Conservation (phyloP, 1,140 invertebrate genomes). For the Neotoxoptera formosana region DNA sequence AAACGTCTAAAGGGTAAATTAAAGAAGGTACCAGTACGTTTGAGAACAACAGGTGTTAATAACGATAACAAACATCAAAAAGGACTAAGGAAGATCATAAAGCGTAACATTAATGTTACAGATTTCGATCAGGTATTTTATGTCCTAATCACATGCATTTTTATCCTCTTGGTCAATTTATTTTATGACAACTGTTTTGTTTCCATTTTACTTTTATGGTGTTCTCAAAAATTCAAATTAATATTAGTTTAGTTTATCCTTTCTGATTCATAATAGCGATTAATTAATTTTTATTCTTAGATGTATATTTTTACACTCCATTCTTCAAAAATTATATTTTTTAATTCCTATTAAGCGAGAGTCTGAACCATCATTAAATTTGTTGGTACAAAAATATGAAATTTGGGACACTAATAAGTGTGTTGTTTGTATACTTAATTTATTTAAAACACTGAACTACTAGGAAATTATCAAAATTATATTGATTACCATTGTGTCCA, state of each 20-base stretch:
- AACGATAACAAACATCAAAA: slow-evolving; percentile 40
- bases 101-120: slow-evolving; percentile 54
- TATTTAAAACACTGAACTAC: not conserved
- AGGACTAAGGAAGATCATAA: slow-evolving; percentile 52
- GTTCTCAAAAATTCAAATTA: not conserved
- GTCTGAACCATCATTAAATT: not conserved
- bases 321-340: not conserved
- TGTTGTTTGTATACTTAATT: not conserved
- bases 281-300: not conserved
- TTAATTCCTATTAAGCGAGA: not conserved
- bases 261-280: not conserved
- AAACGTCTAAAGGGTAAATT: slow-evolving; percentile 43
- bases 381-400: not conserved
- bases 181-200: not conserved
- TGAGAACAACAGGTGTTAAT: not conserved
- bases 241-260: not conserved
- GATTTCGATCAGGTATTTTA: slow-evolving; percentile 56
- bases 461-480: not conserved
- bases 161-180: slow-evolving; percentile 22
- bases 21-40: not conserved
- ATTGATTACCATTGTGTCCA: not conserved
- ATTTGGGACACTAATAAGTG: not conserved
- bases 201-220: not conserved
- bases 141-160: slow-evolving; percentile 52
- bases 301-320: not conserved